Base-by-base conservation (phyloP, 2,888 invertebrate genomes). In the Apeira syringaria region DNA sequence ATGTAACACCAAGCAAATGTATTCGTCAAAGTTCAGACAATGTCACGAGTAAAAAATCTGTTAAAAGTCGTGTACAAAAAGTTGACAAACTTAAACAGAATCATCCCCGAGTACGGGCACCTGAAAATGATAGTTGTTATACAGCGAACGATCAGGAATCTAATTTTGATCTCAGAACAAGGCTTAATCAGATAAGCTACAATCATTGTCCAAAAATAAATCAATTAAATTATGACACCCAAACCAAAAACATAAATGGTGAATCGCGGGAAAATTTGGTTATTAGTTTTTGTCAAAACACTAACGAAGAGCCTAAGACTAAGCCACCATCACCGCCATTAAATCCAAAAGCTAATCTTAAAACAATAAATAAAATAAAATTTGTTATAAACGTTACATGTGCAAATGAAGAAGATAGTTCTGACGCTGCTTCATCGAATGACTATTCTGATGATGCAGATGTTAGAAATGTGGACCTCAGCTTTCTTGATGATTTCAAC, bases 401-500 rank as follows among this genome's bases (percentile, higher is more conserved):
- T 38, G 40, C 60, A 33, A 52, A 55, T 17, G 34, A 44, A 18
- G 42, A 44, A 18, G 44, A 40, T 2, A 39, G 47, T 5, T 40
- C 55, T 2, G 53, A 53, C 8, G 48, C 53, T 11, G 58, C 61
- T 12, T 57, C 56, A 22, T 47, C 53, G 12, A 42, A 49, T 7
- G 47, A 47, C 44, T 49, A 48, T 31, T 43, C 53, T 3, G 43
- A 41, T 5, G 42, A 43, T 20, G 10, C 45, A 11, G 42, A 43
- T 20, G 10, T 45, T 10, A 37, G 50, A 15, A 60, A 65, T 39
- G 55, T 50, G 30, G 82, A 84, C 42, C 50, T 82, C 15, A 77
- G 75, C 54, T 84, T 84, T 50, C 64, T 84, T 6, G 83, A 85
- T 41, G 83, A 83, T 47, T 63, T 86, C 3, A 64, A 85, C 55